Base-by-base conservation (phyloP, 1,140 invertebrate genomes). In the Alviniconcha marisindica region DNA sequence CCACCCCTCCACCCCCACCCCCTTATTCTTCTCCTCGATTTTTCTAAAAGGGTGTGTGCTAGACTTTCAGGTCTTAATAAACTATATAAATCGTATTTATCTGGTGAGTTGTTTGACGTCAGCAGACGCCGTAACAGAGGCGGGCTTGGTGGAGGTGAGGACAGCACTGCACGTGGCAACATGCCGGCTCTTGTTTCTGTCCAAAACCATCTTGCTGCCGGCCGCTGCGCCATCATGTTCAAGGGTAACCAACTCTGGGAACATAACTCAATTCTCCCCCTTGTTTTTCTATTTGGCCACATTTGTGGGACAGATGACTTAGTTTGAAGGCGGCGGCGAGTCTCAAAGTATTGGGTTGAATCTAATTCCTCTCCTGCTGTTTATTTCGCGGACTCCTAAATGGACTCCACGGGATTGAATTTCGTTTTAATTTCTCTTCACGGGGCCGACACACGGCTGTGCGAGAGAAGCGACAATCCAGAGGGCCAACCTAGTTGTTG, bases 341-440 rank as follows among this genome's bases (percentile, higher is more conserved):
- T 54, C 48, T 77, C n/a, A 28, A 31, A 44, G 48, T 54, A 77
- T 77, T 77, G 44, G 33, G 76, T 51, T 33, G 31, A 77, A 77
- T 77, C 44, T 36, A 77, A 77, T 77, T 77, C 48, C 76, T 10
- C 44, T 28, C 76, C 18, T 56, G 24, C 40, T 77, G 76, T 77
- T 54, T 77, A 38, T 77, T 77, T 56, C 33, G 44, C 31, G 36
- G 76, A 21, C 76, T 54, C 33, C 38, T 51, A 77, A 77, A 77
- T 77, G 76, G 66, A 38, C 66, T 2, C 7, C 10, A 40, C 10
- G 66, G 36, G 66, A 71, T 71, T 38, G 36, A 71, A 40, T 71
- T 71, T 38, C 66, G 31, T 18, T n/a, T 71, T 33, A 71, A 33
- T 71, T 71, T 38, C 66, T 71, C 24, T 40, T 5, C 33, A 33